These are phyloP conservation scores for Spheniscus mendiculus DNA, from an alignment of 2,113 vertebrate species.

Conservation along the genomic window DNA sequence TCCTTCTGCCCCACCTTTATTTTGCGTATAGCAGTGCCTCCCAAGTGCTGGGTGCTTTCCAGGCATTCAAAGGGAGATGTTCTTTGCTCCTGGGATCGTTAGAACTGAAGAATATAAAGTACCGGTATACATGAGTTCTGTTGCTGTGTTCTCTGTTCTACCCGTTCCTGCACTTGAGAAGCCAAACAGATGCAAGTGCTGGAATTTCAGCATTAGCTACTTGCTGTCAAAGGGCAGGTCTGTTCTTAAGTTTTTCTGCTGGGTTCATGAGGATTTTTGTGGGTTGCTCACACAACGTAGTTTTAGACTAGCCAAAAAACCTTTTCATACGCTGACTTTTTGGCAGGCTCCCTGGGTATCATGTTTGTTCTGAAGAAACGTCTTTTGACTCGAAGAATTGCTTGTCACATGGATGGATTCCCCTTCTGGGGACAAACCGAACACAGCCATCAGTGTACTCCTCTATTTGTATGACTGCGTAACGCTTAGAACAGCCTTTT, in stretches of 20 bases:
- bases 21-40: not conserved
- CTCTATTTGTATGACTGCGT: not conserved
- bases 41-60: not conserved
- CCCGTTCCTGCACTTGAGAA: not conserved
- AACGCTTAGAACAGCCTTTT: not conserved
- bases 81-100: not conserved
- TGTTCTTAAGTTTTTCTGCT: not conserved
- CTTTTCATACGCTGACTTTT: not conserved
- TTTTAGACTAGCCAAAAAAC: not conserved
- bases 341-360: not conserved
- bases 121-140: not conserved
- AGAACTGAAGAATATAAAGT: not conserved
- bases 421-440: not conserved
- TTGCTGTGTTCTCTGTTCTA: not conserved
- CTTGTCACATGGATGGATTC: not conserved
- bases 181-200: not conserved
- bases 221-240: not conserved
- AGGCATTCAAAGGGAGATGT: not conserved
- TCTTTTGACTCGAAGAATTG: not conserved
- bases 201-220: not conserved
- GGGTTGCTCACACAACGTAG: not conserved
- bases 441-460: not conserved
- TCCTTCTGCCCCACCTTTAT: not conserved
- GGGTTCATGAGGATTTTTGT: not conserved
- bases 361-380: not conserved